phyloP scores from a whole-genome alignment of 2,888 invertebrate species.

The Ischnura elegans region DNA sequence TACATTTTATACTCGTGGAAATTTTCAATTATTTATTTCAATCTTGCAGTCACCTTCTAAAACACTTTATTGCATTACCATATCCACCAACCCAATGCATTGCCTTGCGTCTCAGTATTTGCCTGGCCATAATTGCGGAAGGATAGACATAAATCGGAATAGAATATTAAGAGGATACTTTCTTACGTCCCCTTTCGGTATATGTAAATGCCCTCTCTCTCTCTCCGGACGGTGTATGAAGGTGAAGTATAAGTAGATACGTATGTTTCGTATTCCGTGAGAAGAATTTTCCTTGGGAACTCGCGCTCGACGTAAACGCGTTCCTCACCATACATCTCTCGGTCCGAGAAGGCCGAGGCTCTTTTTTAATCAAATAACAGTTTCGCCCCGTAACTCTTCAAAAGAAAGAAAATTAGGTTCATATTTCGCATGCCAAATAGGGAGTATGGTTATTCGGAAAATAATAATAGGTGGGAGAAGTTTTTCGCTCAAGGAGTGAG shows the following conservation, averaged over 20 bases:
- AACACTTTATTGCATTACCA: too few species aligned
- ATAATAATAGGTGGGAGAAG: neutral
- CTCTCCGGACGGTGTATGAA: neutral
- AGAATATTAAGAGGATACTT: neutral
- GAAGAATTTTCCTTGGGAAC: neutral
- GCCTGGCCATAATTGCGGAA: too few species aligned
- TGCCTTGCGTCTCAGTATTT: too few species aligned
- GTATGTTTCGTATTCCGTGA: neutral
- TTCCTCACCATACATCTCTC: neutral
- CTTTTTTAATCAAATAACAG: neutral
- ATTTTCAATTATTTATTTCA: too few species aligned
- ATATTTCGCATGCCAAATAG: conserved; percentile 24
- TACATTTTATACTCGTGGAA: too few species aligned
- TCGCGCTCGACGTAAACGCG: neutral
- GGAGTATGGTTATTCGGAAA: neutral
- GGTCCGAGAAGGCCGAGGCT: neutral
- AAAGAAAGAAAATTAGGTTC: neutral
- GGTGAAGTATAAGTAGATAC: too few species aligned
- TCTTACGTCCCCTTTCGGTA: neutral
- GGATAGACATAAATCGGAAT: too few species aligned
- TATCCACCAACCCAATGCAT: too few species aligned
- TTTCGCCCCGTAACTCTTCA: neutral
- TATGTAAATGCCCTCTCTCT: neutral
- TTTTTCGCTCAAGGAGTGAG: neutral
- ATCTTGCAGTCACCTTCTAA: too few species aligned